Conservation (phyloP, 2,888 invertebrate genomes). For the Graphium colonna region DNA sequence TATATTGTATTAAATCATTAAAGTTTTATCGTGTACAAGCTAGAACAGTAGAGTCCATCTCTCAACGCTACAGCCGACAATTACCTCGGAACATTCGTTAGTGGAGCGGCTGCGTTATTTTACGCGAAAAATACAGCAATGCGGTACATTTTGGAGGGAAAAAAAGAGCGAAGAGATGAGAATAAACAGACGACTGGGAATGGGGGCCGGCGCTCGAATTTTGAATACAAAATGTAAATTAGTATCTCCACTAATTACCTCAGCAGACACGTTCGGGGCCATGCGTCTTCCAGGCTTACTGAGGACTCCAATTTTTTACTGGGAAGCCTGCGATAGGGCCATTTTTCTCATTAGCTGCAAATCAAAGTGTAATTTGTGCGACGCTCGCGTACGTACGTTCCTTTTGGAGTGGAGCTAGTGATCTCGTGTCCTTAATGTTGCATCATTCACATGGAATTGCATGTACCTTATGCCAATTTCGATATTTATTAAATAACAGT, state of each 20-base stretch:
- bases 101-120: conserved; percentile 62
- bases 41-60: conserved; percentile 1
- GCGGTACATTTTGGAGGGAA: conserved; percentile 70
- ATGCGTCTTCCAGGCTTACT: conserved; percentile 77
- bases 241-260: conserved; percentile 80
- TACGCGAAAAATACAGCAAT: conserved; percentile 77
- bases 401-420: conserved; percentile 12
- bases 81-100: conserved; percentile 58
- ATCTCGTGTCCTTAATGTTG: too few relatives aligned
- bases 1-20: too few relatives aligned
- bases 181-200: conserved; percentile 78
- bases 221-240: conserved; percentile 81
- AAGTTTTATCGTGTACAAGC: too few relatives aligned
- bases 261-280: conserved; percentile 71
- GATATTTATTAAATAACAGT: too few relatives aligned
- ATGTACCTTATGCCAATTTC: neutral
- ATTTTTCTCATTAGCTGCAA: conserved; percentile 65
- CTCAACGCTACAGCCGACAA: conserved; percentile 22
- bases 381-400: conserved; percentile 25
- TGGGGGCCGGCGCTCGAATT: conserved; percentile 77
- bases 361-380: conserved; percentile 53
- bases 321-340: conserved; percentile 58
- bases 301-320: conserved; percentile 66
- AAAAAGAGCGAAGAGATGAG: conserved; percentile 61
- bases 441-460: too few relatives aligned